Evolutionary conservation across 2,888 invertebrate species (phyloP), one percentile per base, ranked within the genome.

Genomic region (Spodoptera littoralis): DNA sequence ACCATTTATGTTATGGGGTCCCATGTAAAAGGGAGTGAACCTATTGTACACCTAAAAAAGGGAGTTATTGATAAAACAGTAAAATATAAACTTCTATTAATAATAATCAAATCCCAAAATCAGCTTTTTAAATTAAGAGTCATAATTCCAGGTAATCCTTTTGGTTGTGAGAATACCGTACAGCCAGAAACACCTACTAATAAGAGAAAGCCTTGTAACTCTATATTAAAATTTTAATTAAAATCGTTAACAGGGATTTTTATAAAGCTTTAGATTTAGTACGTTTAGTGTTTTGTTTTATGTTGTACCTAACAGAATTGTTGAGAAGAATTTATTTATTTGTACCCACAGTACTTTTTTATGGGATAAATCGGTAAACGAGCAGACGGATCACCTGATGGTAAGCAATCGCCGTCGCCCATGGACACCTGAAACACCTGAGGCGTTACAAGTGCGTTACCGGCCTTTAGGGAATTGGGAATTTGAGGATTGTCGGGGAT

Each of bases 141-240:
- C 42, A 18, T 68, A 68, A 76, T 72, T 76, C 72, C 2, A 59
- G 24, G 55, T 76, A 72, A 80, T 74, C 79, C 69, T 60, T 76
- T 76, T 69, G 57, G 41, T 41, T 11, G 41, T 46, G 27, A 9
- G 50, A 60, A 50, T 58, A 43, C 57, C 46, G 41, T 51, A 50
- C 54, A 64, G 72, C 68, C 76, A 78, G 72, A 36, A 8, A 36
- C 36, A 36, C 36, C 36, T 36, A 36, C 36, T 2, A 69, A 70
- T 74, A 80, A 74, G 70, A 59, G 54, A 64, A 71, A 58, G 69
- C 70, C 49, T 57, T 52, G 41, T 30, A 74, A 69, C 58, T 79
- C 77, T 79, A 79, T 80, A 80, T 79, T 79, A 80, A 81, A 80
- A 77, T 70, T 73, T 79, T 79, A 81, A 80, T 80, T 81, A 81